Evolutionary conservation across 1,140 invertebrate species (phyloP), one percentile per base, ranked within the genome.

Genomic region (Globodera rostochiensis): DNA sequence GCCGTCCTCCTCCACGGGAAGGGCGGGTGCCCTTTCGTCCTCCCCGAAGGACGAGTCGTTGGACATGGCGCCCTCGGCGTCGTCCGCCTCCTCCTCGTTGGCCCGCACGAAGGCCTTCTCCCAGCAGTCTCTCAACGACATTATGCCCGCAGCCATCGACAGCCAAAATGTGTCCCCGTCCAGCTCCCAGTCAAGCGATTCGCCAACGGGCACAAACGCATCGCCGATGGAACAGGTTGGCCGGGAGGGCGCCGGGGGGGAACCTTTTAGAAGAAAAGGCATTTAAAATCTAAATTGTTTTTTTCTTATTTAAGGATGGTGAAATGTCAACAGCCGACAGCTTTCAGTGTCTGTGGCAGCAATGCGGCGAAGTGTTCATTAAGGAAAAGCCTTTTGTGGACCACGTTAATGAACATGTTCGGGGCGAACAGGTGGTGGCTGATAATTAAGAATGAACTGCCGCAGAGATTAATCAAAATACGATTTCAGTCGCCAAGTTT

Each of bases 331-430:
- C 19, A 6, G 50, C 71, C n/a, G 47, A 76, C 64, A 15, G 0
- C 11, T 64, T 47, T 19, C 36, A 46, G 60, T 78, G 77, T 47
- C 64, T 64, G 45, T 78, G 77, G 77, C 47, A 66, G n/a, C 45
- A 49, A 47, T 78, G 77, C 50, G 49, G 19, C 53, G 77, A 78
- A 64, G 21, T 66, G 21, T 78, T 78, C 49, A 69, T 46, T 49
- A 78, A 64, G 25, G 77, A 78, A 15, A 70, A 78, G n/a, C 66
- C 53, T 15, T 78, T 78, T 69, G 77, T 78, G 21, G 77, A 78
- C 49, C 77, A 78, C 47, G 77, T 78, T 21, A 78, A 78, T 69
- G 70, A 78, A 36, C 77, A 78, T 47, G 77, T 78, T 11, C 66
- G 77, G 36, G 66, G 25, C 46, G 77, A 78, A 47, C 77, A 78